Base-by-base conservation (phyloP, 2,797 vertebrate genomes). In the Clarias laeviceps region DNA sequence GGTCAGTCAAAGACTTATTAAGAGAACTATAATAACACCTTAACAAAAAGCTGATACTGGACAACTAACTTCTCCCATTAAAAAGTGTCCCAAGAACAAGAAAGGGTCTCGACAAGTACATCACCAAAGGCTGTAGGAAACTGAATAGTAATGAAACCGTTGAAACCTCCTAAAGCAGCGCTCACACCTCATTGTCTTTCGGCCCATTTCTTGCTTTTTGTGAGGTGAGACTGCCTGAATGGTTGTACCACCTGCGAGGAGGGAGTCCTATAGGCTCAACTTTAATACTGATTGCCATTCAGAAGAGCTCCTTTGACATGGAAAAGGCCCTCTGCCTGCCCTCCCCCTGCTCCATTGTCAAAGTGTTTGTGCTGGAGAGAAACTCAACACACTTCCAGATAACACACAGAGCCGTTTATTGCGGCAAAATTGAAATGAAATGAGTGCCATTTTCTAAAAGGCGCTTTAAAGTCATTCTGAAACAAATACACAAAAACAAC, bases 171-270 rank as follows among this genome's bases (percentile, higher is more conserved):
- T 32, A 22, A 72, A 83, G 73, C 45, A 24, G 84, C 14, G 76
- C 85, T 87, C 87, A 90, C 89, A 89, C 82, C 79, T 56, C 85
- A 83, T 85, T 34, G 83, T 90, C 87, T 89, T 83, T 85, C 24
- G 64, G 84, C 56, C 88, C 89, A 90, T 92, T 92, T 90, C 27
- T 37, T 83, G 59, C 56, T 20, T 90, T 79, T 90, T 79, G 90
- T 90, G 91, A 91, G 76, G 85, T 72, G 73, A 83, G 54, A 91
- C 89, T 88, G 87, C 3, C 40, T 45, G 80, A 86, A 79, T 45
- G 66, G 72, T 61, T 50, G 18, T 40, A 56, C 86, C 86, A 86
- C 88, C 85, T 87, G 69, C 54, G 22, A 80, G 79, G 45, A 56
- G 59, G 77, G 72, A 32, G 72, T 80, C 64, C 86, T 81, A 81